Base-by-base conservation (phyloP, 92 coral and sea anemone genomes). In the Umimayanthus chanpuru region DNA sequence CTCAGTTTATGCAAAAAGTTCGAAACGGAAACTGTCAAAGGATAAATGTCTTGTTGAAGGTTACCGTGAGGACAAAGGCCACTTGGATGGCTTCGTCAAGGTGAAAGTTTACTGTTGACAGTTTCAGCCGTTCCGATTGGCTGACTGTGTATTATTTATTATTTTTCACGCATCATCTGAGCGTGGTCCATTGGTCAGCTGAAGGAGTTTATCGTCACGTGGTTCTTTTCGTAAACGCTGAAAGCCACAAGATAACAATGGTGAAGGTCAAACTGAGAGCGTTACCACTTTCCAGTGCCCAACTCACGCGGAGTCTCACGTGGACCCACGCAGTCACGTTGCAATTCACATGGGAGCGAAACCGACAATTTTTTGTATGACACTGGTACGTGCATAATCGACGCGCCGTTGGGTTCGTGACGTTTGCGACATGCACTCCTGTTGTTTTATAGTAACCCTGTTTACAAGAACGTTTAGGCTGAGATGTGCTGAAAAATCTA, bases 31-130 rank as follows among this genome's bases (percentile, higher is more conserved):
- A 25, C 77, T 67, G 56, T 23, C 49, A 82, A 67, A 39, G 28
- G 56, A 82, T 5, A 65, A 81, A 18, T 23, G 49, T 66, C 70
- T 61, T 64, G 67, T 67, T 82, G 56, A 83, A 83, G 87, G 87
- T 83, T 83, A 72, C 11, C 30, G 58, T 29, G 86, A 43, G 87
- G 87, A 83, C 87, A 83, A 83, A 83, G 87, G 87, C 87, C 87
- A 83, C 58, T 83, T 83, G 16, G 75, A 1, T 39, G 75, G 75
- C 61, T 83, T 83, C 77, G 20, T 49, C 65, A 70, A 70, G 87
- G 87, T 83, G 87, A 83, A 83, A 83, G 87, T 83, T 83, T 83
- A 83, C 87, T 70, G 43, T 53, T 80, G 28, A 32, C 36, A 32
- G 36, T 32, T 32, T 2, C 36, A 32, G 36, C 36, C 36, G 36